These are phyloP conservation scores for Camelus bactrianus DNA, from an alignment of 2,113 vertebrate genomes.

Conservation along the genomic window DNA sequence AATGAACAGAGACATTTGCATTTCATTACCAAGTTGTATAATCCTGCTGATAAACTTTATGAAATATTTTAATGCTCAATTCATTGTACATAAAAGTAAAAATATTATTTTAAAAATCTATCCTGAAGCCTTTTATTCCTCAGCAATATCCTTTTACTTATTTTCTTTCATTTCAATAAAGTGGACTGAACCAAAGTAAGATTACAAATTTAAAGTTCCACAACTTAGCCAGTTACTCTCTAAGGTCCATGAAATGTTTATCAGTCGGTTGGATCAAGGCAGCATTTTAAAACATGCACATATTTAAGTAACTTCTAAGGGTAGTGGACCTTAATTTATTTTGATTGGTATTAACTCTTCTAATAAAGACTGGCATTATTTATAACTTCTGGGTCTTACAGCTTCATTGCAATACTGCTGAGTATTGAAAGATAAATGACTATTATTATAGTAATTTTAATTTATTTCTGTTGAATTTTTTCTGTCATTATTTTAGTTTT, in stretches of 20 bases:
- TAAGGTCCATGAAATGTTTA: slow-evolving; percentile 37
- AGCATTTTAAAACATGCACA: slow-evolving; percentile 57
- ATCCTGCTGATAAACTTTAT: slow-evolving; percentile 84
- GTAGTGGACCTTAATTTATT: slow-evolving; percentile 46
- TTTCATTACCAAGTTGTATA: slow-evolving; percentile 84
- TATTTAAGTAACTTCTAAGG: slow-evolving; percentile 52
- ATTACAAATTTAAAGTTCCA: slow-evolving; percentile 65
- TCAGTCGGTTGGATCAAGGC: not conserved
- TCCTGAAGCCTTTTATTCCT: slow-evolving; percentile 62
- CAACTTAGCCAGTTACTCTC: slow-evolving; percentile 47
- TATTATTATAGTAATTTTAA: not conserved
- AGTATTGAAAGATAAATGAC: not conserved
- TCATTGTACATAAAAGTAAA: slow-evolving; percentile 76
- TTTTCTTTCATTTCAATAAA: slow-evolving; percentile 67
- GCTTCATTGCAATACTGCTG: not conserved
- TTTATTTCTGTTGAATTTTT: not conserved
- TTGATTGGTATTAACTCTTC: slow-evolving; percentile 32
- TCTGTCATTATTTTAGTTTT: not conserved
- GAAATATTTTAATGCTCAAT: slow-evolving; percentile 83
- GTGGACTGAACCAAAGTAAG: slow-evolving; percentile 11
- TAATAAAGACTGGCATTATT: slow-evolving; percentile 45
- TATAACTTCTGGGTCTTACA: not conserved
- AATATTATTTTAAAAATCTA: slow-evolving; percentile 73
- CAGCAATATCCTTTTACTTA: slow-evolving; percentile 13
- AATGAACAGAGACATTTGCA: slow-evolving; percentile 86